Conservation (phyloP, 2,797 vertebrate genomes). For the Avahi laniger region DNA sequence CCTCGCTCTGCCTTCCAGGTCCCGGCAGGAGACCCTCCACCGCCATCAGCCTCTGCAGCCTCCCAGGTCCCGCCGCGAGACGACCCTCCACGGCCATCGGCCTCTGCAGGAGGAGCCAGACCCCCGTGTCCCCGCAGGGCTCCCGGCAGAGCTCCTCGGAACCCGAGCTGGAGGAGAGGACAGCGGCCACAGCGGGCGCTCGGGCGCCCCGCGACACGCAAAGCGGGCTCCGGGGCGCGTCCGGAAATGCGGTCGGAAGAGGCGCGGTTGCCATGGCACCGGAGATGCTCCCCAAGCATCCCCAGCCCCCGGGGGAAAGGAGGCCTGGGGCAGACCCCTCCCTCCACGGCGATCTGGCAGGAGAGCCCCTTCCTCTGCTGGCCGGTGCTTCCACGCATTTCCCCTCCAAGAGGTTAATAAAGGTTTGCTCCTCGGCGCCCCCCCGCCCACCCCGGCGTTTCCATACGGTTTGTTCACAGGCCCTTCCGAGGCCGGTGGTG, state of each 20-base stretch:
- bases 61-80: neutral
- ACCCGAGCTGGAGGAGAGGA: neutral
- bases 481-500: conserved; percentile 83
- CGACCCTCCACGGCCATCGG: neutral
- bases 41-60: neutral
- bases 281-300: conserved; percentile 71
- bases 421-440: conserved; percentile 80
- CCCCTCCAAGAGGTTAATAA: conserved; percentile 90
- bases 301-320: conserved; percentile 60
- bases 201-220: neutral
- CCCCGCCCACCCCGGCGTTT: conserved; percentile 63
- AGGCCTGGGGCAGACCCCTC: conserved; percentile 75
- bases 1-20: neutral
- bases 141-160: neutral
- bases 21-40: neutral
- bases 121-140: accelerated
- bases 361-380: conserved; percentile 81
- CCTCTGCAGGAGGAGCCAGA: conserved; percentile 27
- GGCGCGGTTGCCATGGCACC: conserved; percentile 76
- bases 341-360: conserved; percentile 79
- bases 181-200: neutral
- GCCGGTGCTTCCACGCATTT: conserved; percentile 88
- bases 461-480: conserved; percentile 89
- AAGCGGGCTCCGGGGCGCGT: neutral
- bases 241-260: neutral